These are phyloP conservation scores for Ganaspis brasiliensis DNA, from an alignment of 2,888 invertebrate genomes.

Conservation along the genomic window DNA sequence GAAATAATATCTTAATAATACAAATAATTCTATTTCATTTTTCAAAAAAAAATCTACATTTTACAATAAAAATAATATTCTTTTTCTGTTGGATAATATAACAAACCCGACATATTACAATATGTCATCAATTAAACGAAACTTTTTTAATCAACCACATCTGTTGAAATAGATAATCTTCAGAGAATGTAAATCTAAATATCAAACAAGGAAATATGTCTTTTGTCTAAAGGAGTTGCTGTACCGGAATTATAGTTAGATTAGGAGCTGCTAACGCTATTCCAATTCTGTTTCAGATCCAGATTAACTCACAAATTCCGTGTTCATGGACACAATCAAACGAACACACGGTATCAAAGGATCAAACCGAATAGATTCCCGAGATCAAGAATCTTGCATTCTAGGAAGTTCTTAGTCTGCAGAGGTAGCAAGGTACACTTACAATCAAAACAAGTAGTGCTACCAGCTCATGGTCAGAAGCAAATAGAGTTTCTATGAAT, in stretches of 20 bases:
- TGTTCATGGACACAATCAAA: conserved; percentile 35
- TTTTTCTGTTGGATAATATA: no score
- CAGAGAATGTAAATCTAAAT: neutral
- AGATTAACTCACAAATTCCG: conserved; percentile 24
- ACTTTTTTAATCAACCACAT: no score
- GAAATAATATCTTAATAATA: no score
- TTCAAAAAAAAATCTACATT: no score
- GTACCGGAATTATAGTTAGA: neutral
- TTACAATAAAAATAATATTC: no score
- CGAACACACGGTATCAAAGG: conserved; percentile 4
- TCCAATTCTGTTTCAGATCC: neutral
- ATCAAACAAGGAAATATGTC: neutral
- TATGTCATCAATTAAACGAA: no score
- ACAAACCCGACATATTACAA: no score
- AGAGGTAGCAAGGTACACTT: neutral
- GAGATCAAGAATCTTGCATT: conserved; percentile 27
- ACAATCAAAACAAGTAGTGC: conserved; percentile 15
- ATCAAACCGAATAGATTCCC: conserved; percentile 8
- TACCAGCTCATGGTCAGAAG: conserved; percentile 12
- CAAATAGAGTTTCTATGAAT: conserved; percentile 30
- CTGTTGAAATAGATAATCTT: no score
- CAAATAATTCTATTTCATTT: no score
- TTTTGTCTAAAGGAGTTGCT: conserved; percentile 12
- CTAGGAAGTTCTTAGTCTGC: conserved; percentile 19
- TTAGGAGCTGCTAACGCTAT: conserved; percentile 10